Conservation (phyloP, 2,888 invertebrate species). For the Meandrusa payeni region DNA sequence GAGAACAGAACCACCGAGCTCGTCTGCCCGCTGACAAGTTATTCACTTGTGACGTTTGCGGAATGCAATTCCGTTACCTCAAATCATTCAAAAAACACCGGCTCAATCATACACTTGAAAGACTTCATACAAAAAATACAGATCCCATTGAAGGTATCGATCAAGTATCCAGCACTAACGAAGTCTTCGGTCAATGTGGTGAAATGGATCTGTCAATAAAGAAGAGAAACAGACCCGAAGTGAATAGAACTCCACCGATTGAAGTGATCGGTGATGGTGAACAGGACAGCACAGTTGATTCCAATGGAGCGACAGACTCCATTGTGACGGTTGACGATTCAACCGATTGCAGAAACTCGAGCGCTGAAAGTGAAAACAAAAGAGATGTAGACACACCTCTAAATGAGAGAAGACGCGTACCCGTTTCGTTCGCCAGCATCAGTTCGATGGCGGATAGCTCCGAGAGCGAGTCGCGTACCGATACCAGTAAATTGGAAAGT, state of each 20-base stretch:
- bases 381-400: constrained; percentile 51
- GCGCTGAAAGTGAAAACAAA: constrained; percentile 62
- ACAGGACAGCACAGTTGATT: constrained; percentile 88
- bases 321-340: constrained; percentile 70
- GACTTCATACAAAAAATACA: constrained; percentile 86
- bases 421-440: constrained; percentile 76
- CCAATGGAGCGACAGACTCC: constrained; percentile 78
- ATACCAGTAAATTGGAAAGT: constrained; percentile 72
- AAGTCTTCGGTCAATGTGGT: constrained; percentile 79
- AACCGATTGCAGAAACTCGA: constrained; percentile 67
- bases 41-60: constrained; percentile 94
- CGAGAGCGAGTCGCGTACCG: constrained; percentile 70
- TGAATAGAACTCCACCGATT: constrained; percentile 67
- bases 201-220: constrained; percentile 82
- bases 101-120: constrained; percentile 91
- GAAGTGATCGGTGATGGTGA: constrained; percentile 79
- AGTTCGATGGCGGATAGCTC: constrained; percentile 78
- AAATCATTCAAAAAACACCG: constrained; percentile 95
- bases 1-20: constrained; percentile 94
- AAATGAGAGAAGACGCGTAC: constrained; percentile 55
- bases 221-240: constrained; percentile 59
- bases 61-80: constrained; percentile 94
- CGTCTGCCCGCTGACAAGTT: constrained; percentile 93
- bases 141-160: constrained; percentile 79
- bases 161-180: constrained; percentile 87